phyloP scores from a whole-genome alignment of 2,113 vertebrate genomes.

The Parus major region DNA sequence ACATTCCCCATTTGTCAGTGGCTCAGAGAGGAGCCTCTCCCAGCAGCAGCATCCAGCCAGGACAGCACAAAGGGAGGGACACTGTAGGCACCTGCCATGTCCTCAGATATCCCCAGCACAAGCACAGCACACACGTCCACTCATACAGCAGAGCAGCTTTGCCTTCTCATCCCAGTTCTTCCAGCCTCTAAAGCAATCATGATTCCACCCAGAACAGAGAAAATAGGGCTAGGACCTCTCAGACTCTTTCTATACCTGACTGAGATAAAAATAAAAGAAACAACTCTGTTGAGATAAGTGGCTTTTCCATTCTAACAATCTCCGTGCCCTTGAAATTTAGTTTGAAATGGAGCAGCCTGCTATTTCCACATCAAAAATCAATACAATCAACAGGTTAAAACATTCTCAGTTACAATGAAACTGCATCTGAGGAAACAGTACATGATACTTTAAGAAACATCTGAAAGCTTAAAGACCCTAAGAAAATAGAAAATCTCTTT shows the following conservation, averaged over 20 bases:
- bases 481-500: conserved; percentile 29
- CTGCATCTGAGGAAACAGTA: conserved; percentile 32
- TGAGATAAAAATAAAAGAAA: conserved; percentile 49
- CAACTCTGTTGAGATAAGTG: conserved; percentile 11
- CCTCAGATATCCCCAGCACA: not conserved
- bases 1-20: not conserved
- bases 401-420: conserved; percentile 49
- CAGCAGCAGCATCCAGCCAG: not conserved
- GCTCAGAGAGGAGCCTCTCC: not conserved
- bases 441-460: not conserved
- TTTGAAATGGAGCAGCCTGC: conserved; percentile 51
- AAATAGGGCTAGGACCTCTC: conserved; percentile 22
- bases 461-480: conserved; percentile 21
- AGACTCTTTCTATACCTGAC: not conserved
- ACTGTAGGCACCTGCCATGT: rapidly evolving
- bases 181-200: not conserved
- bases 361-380: conserved; percentile 64
- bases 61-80: not conserved
- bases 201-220: not conserved
- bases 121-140: not conserved
- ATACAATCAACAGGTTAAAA: conserved; percentile 68
- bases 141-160: not conserved
- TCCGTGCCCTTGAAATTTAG: conserved; percentile 57
- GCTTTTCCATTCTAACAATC: conserved; percentile 50
- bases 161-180: not conserved